phyloP scores from a whole-genome alignment of 2,113 vertebrate genomes.

The Brachionichthys hirsutus region DNA sequence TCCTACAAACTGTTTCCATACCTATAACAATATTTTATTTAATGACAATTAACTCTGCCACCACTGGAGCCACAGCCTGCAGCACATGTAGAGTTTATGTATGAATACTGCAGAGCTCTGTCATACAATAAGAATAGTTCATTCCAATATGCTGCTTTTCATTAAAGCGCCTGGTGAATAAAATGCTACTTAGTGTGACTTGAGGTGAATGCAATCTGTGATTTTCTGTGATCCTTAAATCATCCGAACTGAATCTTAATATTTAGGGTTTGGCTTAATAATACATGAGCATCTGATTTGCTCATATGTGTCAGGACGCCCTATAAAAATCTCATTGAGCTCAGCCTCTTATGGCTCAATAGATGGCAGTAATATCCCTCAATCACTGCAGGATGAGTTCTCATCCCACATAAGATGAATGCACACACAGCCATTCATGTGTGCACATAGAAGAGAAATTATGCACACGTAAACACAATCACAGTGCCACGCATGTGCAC shows the following conservation, averaged over 20 bases:
- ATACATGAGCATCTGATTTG: constrained; percentile 56
- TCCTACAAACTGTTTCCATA: not conserved
- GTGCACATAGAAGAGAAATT: too few species aligned
- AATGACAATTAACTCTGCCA: not conserved
- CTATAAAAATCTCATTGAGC: constrained; percentile 59
- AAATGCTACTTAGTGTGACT: constrained; percentile 11
- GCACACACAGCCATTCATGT: constrained; percentile 13
- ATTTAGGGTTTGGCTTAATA: constrained; percentile 47
- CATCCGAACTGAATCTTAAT: constrained; percentile 24
- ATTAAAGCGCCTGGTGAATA: constrained; percentile 25
- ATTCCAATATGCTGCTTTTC: not conserved
- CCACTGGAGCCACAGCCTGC: constrained; percentile 7
- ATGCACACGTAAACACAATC: constrained; percentile 1
- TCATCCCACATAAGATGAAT: constrained; percentile 51
- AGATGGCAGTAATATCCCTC: constrained; percentile 84
- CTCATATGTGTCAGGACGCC: constrained; percentile 45
- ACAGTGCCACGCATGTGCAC: constrained; percentile 1
- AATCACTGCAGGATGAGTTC: constrained; percentile 69
- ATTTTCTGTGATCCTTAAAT: constrained; percentile 13
- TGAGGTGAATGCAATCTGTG: constrained; percentile 24
- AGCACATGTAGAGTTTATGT: not conserved
- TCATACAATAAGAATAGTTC: not conserved
- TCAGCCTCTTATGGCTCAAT: constrained; percentile 77
- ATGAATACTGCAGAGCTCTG: not conserved
- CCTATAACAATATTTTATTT: not conserved